Percentiles rank a stretch among this genome's conserved stretches.
Conservation (phyloP, 2,113 vertebrate genomes). For the Paedocypris sp. region DNA sequence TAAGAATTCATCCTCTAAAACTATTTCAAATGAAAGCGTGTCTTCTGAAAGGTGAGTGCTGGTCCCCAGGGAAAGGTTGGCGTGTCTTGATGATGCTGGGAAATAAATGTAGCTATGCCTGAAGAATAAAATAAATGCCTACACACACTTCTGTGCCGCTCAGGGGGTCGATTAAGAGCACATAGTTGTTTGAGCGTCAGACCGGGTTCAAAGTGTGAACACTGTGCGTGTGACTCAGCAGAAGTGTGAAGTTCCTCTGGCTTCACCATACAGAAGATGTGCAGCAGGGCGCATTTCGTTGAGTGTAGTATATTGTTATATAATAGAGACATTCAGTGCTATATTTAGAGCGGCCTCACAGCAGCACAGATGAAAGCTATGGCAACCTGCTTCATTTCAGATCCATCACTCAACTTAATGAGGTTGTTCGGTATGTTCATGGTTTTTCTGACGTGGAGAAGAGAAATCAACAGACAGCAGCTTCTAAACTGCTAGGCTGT, state of each 20-base stretch:
- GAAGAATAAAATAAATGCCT: conserved; percentile 8
- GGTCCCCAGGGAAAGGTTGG: too few species aligned
- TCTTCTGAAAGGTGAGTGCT: too few species aligned
- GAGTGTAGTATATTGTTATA: conserved; percentile 13
- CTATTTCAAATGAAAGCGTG: too few species aligned
- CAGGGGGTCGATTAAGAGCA: conserved; percentile 8
- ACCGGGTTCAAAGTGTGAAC: not conserved
- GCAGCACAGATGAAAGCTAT: conserved; percentile 1
- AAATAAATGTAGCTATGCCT: conserved; percentile 7
- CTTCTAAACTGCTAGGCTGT: too few species aligned
- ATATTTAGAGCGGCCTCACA: conserved; percentile 26
- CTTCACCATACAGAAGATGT: not conserved
- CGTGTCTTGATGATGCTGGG: too few species aligned
- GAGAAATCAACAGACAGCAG: not conserved
- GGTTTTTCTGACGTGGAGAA: not conserved
- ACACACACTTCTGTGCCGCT: not conserved
- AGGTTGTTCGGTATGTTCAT: not conserved
- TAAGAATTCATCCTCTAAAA: too few species aligned
- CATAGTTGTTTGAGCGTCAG: not conserved
- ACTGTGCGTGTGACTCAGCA: not conserved
- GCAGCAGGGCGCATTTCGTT: conserved; percentile 6
- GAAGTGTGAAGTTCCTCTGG: not conserved
- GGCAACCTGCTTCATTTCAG: conserved; percentile 11
- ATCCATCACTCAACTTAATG: conserved; percentile 1
- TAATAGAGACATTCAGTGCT: conserved; percentile 16